A percentile compares a stretch with the other conserved stretches of the same genome.
Evolutionary conservation across 1,140 invertebrate species (phyloP).

Genomic region (Euwallacea similis): DNA sequence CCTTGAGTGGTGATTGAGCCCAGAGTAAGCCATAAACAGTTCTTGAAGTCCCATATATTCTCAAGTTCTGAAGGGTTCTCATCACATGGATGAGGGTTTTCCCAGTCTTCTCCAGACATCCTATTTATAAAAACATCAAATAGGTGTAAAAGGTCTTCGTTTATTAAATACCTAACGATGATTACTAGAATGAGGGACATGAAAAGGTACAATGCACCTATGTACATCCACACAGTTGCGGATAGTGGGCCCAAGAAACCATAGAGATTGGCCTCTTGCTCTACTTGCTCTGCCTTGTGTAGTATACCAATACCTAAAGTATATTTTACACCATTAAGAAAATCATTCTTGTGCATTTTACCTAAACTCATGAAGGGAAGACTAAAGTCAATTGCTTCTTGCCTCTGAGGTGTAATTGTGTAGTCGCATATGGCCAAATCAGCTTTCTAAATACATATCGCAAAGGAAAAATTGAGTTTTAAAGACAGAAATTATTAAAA

Average conservation of each 20-base stretch:
- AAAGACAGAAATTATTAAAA: background rate
- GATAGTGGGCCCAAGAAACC: conserved; percentile 88
- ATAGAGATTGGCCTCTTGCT: conserved; percentile 74
- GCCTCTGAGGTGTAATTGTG: conserved; percentile 85
- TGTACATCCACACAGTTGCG: conserved; percentile 89
- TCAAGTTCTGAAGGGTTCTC: conserved; percentile 76
- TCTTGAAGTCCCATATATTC: conserved; percentile 76
- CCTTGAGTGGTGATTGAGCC: conserved; percentile 82
- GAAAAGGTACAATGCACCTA: conserved; percentile 81
- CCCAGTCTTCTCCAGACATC: conserved; percentile 85
- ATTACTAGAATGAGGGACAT: conserved; percentile 62
- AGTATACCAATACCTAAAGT: conserved; percentile 70
- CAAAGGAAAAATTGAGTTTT: background rate
- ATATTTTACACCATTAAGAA: background rate
- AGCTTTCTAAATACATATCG: conserved; percentile 67
- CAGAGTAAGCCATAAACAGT: conserved; percentile 76
- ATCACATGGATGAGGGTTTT: conserved; percentile 83
- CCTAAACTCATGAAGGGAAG: conserved; percentile 88
- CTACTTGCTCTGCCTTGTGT: conserved; percentile 64
- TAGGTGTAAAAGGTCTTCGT: background rate
- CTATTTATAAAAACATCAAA: conserved; percentile 53
- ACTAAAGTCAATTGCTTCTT: conserved; percentile 84
- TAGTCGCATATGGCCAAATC: conserved; percentile 90
- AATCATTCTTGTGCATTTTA: conserved; percentile 5
- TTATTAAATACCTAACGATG: conserved; percentile 37